Percentiles rank a stretch among this genome's conserved stretches.
Conservation (phyloP, 2,797 vertebrate species). For the Gallirallus australis region DNA sequence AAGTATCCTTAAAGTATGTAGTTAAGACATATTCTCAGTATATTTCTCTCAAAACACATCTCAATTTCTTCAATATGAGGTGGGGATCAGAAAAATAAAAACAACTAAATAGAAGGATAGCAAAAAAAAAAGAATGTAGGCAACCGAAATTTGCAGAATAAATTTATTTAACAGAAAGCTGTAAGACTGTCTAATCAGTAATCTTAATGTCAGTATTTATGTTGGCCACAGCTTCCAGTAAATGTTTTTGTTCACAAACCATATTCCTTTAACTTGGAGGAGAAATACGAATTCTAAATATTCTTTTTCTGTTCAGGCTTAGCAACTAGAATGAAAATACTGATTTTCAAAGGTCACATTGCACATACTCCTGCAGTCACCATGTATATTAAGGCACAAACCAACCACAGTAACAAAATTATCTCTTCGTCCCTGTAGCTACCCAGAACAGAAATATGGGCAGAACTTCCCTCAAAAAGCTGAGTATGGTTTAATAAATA, state of each 20-base stretch:
- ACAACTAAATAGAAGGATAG: neutral
- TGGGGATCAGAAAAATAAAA: no score
- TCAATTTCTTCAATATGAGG: neutral
- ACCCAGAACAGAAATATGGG: neutral
- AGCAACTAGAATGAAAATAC: slow-evolving; percentile 54
- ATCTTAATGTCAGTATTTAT: neutral
- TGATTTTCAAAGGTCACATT: neutral
- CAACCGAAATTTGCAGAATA: neutral
- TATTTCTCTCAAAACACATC: neutral
- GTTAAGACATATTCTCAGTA: neutral
- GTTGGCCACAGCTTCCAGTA: neutral
- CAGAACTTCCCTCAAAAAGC: neutral
- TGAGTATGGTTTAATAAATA: neutral
- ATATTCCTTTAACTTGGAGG: slow-evolving; percentile 13
- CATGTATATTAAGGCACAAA: slow-evolving; percentile 22
- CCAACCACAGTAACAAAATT: neutral
- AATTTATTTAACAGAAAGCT: neutral
- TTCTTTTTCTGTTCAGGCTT: neutral
- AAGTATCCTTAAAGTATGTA: neutral
- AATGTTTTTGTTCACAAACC: slow-evolving; percentile 27
- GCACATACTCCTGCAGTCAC: neutral
- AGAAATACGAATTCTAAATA: slow-evolving; percentile 36
- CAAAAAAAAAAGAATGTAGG: neutral
- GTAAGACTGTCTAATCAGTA: slow-evolving; percentile 18
- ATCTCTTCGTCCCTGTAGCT: neutral